These are phyloP conservation scores for Hecatera dysodea DNA, from an alignment of 2,888 invertebrate species.

Conservation along the genomic window DNA sequence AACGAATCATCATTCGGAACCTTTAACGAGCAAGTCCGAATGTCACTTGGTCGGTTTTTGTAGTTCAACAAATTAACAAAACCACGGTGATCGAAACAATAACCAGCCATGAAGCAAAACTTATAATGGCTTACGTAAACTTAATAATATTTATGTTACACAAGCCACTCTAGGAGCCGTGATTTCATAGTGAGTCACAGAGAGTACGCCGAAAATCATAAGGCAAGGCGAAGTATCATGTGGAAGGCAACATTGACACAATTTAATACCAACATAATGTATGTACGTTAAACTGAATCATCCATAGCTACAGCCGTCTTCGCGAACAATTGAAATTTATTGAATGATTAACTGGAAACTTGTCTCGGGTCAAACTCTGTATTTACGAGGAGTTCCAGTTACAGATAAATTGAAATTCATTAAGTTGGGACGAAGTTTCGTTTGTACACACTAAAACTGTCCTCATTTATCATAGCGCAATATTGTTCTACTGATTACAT, in stretches of 20 bases:
- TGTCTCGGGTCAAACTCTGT: slow-evolving; percentile 74
- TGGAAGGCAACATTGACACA: slow-evolving; percentile 76
- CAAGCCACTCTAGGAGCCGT: slow-evolving; percentile 64
- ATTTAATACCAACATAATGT: slow-evolving; percentile 69
- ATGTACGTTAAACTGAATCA: slow-evolving; percentile 73
- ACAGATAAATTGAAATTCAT: slow-evolving; percentile 73
- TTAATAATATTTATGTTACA: slow-evolving; percentile 64
- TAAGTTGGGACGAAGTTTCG: slow-evolving; percentile 52
- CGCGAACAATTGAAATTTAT: slow-evolving; percentile 81
- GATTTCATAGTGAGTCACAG: slow-evolving; percentile 79
- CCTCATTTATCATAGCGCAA: slow-evolving; percentile 25
- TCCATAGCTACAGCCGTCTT: slow-evolving; percentile 64
- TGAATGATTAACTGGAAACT: slow-evolving; percentile 78
- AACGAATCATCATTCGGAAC: too few relatives aligned
- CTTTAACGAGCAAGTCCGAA: too few relatives aligned
- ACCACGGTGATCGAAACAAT: slow-evolving; percentile 68
- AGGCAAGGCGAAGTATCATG: slow-evolving; percentile 53
- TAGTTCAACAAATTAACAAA: slow-evolving; percentile 54
- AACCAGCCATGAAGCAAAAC: slow-evolving; percentile 70
- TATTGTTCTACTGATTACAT: slow-evolving; percentile 16
- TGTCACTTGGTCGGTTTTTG: slow-evolving; percentile 24
- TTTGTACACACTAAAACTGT: slow-evolving; percentile 33
- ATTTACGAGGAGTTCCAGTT: slow-evolving; percentile 74
- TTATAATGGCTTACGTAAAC: slow-evolving; percentile 70
- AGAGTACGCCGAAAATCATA: slow-evolving; percentile 73